A percentile compares a stretch with the other conserved stretches of the same genome.
Conservation (phyloP, 2,113 vertebrate species). For the Tenebrosternarchus preto region DNA sequence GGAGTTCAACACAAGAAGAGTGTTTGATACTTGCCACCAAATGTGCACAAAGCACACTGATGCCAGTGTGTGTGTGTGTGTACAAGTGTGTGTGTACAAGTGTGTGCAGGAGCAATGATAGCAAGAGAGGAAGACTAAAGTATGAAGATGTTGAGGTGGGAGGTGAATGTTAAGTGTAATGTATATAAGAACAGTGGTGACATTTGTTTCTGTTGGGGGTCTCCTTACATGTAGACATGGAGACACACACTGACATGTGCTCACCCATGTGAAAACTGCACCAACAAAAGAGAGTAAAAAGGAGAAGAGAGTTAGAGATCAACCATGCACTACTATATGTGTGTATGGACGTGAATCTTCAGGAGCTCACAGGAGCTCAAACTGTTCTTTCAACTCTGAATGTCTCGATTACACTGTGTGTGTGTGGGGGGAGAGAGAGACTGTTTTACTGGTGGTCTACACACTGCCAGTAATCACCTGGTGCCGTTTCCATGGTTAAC, state of each 20-base stretch:
- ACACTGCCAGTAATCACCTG: background rate
- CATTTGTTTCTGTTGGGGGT: too few species aligned
- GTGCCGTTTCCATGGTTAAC: slow-evolving; percentile 10
- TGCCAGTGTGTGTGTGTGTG: background rate
- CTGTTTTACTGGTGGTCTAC: background rate
- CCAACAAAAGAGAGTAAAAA: background rate
- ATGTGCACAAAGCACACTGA: background rate
- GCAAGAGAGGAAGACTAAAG: background rate
- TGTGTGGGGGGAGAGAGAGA: background rate
- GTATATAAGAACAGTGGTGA: too few species aligned
- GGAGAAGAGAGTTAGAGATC: too few species aligned
- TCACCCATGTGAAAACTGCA: background rate
- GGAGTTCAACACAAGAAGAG: slow-evolving; percentile 9
- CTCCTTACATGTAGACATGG: too few species aligned
- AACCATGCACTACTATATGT: too few species aligned
- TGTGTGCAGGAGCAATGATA: background rate
- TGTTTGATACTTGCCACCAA: background rate
- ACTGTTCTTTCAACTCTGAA: too few species aligned
- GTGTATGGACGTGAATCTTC: too few species aligned
- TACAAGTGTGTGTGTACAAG: background rate
- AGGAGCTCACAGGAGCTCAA: too few species aligned
- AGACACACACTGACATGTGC: slow-evolving; percentile 1
- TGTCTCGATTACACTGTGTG: too few species aligned
- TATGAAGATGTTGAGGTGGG: background rate
- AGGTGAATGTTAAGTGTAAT: too few species aligned